These are phyloP conservation scores for Drosophila peninsularis DNA, from an alignment of 2,888 invertebrate species.

Conservation along the genomic window DNA sequence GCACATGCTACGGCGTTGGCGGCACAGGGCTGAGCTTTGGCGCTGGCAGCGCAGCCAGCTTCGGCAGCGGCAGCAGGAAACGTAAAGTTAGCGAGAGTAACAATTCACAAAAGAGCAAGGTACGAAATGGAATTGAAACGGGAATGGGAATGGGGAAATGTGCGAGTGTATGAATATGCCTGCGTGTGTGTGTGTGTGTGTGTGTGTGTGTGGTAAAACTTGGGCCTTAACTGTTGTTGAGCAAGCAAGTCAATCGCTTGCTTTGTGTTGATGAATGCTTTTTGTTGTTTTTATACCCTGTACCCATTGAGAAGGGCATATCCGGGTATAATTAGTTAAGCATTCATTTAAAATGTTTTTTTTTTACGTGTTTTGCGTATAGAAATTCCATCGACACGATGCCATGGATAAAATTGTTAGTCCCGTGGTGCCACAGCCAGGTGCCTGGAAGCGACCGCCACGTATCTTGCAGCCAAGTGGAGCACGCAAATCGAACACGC, in stretches of 20 bases:
- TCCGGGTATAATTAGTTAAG: too few species aligned
- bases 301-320: neutral
- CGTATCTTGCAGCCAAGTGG: conserved; percentile 83
- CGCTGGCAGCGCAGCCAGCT: conserved; percentile 53
- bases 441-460: conserved; percentile 90
- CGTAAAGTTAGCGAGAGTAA: conserved; percentile 84
- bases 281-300: conserved; percentile 37
- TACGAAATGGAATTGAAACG: conserved; percentile 40
- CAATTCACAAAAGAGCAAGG: conserved; percentile 83
- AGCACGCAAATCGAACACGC: conserved; percentile 81
- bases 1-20: conserved; percentile 78
- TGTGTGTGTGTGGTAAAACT: conserved; percentile 5
- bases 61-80: conserved; percentile 77
- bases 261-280: conserved; percentile 77
- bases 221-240: conserved; percentile 24
- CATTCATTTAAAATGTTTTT: neutral
- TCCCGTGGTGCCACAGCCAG: conserved; percentile 95
- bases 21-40: conserved; percentile 72
- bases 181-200: neutral
- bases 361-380: neutral
- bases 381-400: conserved; percentile 88
- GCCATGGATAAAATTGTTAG: conserved; percentile 95
- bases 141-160: conserved; percentile 17
- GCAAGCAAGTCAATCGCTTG: conserved; percentile 69
- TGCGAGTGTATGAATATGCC: neutral